Evolutionary conservation across 1,140 invertebrate genomes (phyloP).

Genomic region (Aphis gossypii): DNA sequence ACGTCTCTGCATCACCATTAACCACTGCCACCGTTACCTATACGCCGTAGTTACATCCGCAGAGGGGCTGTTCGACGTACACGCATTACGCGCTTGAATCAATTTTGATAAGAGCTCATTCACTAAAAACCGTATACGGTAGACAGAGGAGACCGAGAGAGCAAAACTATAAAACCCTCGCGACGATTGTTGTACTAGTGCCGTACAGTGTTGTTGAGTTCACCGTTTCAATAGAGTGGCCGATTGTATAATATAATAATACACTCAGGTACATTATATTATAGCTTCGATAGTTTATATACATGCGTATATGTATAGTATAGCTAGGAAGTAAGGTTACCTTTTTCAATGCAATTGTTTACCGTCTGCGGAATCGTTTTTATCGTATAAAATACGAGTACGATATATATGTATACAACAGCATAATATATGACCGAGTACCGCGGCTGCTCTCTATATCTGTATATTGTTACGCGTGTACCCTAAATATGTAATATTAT

Average conservation of each 20-base stretch:
- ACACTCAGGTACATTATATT: not conserved
- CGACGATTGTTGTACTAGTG: not conserved
- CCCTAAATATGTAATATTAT: too few relatives aligned
- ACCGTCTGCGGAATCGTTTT: slow-evolving; percentile 8
- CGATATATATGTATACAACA: not conserved
- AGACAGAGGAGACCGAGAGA: not conserved
- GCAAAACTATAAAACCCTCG: not conserved
- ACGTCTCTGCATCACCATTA: not conserved
- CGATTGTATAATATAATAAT: slow-evolving; percentile 12
- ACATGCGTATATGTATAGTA: not conserved
- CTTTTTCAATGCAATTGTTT: slow-evolving; percentile 1
- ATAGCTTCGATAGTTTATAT: not conserved
- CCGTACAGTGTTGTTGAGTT: not conserved
- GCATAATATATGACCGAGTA: not conserved
- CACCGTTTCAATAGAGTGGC: not conserved
- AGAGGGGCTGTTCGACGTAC: not conserved
- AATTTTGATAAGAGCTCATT: not conserved
- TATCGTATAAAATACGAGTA: not conserved
- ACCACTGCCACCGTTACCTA: too few relatives aligned
- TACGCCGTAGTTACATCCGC: too few relatives aligned
- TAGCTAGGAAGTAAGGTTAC: not conserved
- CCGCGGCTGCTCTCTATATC: not conserved
- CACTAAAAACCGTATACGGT: not conserved
- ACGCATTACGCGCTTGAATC: not conserved
- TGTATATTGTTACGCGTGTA: not conserved